A percentile compares a stretch with the other conserved stretches of the same genome.
Evolutionary conservation across 2,797 vertebrate genomes (phyloP).

Genomic region (Setipinna tenuifilis): DNA sequence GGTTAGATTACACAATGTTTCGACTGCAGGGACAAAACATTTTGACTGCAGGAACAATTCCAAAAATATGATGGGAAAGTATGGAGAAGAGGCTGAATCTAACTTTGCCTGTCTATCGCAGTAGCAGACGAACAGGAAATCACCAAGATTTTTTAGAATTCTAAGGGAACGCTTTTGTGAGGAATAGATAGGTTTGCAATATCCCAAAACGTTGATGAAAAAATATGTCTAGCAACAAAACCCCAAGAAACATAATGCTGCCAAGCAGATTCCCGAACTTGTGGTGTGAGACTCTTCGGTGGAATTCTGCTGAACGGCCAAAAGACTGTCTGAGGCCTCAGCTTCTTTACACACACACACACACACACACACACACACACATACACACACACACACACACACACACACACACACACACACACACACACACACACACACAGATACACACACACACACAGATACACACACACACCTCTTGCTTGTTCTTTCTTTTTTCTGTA

Average conservation of each 20-base stretch:
- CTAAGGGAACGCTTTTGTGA: not conserved
- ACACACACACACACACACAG: not conserved
- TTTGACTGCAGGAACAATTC: too few species aligned
- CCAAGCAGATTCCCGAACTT: not conserved
- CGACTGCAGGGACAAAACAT: too few species aligned
- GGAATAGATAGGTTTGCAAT: not conserved
- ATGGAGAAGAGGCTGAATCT: not conserved
- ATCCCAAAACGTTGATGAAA: not conserved
- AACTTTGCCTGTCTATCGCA: not conserved
- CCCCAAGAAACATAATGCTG: not conserved
- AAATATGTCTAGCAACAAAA: not conserved
- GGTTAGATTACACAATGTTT: too few species aligned
- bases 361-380: not conserved
- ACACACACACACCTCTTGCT: not conserved
- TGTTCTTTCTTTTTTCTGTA: not conserved
- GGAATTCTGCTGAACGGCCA: slow-evolving; percentile 3
- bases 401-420: not conserved
- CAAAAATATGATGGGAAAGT: not conserved
- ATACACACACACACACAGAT: not conserved
- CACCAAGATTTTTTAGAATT: not conserved
- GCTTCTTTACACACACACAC: not conserved
- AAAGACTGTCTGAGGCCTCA: not conserved
- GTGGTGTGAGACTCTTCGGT: not conserved
- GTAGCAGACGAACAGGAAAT: not conserved
- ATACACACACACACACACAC: not conserved